phyloP scores from a whole-genome alignment of 1,140 invertebrate genomes.

The Musca vetustissima region DNA sequence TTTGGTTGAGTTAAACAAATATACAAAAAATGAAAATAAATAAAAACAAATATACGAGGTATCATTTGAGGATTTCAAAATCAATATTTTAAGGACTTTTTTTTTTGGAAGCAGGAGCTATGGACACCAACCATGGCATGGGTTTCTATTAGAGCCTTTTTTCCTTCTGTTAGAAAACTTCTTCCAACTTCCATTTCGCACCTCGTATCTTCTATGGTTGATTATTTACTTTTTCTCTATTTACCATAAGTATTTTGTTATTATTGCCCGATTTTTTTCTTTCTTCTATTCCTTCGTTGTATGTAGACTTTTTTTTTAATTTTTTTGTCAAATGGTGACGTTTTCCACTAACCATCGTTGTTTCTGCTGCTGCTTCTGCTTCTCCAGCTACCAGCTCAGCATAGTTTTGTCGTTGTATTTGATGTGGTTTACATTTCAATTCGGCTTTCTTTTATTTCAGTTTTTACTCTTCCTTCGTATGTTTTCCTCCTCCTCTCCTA shows the following conservation, averaged over 20 bases:
- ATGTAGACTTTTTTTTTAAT: too few relatives aligned
- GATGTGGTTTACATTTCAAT: conserved; percentile 19
- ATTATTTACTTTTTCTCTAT: not conserved
- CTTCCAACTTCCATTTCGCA: too few relatives aligned
- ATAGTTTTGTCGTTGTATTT: conserved; percentile 4
- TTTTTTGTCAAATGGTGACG: not conserved
- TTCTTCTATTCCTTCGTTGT: not conserved
- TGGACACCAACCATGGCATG: too few relatives aligned
- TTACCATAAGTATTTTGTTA: conserved; percentile 7
- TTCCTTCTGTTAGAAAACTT: too few relatives aligned
- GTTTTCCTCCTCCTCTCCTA: not conserved
- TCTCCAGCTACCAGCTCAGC: not conserved
- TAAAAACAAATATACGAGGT: not conserved
- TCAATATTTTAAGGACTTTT: conserved; percentile 5
- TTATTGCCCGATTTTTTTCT: not conserved
- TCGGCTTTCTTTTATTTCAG: conserved; percentile 6
- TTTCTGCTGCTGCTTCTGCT: conserved; percentile 5
- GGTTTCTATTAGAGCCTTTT: too few relatives aligned
- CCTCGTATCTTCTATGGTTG: too few relatives aligned
- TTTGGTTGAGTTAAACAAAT: not conserved
- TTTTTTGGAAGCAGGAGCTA: too few relatives aligned
- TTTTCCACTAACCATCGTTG: not conserved
- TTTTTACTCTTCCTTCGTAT: not conserved
- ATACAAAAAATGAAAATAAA: too few relatives aligned
- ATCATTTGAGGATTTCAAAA: not conserved